These are phyloP conservation scores for Arothron firmamentum DNA, from an alignment of 2,113 vertebrate species.

Conservation along the genomic window DNA sequence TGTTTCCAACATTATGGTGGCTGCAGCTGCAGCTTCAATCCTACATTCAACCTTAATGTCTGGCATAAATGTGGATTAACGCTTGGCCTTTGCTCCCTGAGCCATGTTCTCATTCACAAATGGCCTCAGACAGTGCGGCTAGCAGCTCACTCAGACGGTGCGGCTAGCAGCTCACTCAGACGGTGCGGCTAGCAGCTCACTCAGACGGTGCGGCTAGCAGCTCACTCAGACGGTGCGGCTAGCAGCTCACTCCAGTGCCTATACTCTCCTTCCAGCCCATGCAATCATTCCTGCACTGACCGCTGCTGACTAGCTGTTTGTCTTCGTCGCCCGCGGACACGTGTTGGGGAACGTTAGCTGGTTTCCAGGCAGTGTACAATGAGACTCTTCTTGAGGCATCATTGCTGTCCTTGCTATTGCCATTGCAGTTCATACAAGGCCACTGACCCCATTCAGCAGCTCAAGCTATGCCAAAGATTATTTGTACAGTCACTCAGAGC, in stretches of 20 bases:
- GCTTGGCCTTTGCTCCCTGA: neutral
- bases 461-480: slow-evolving; percentile 35
- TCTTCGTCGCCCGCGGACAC: no score
- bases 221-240: no score
- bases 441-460: slow-evolving; percentile 38
- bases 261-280: no score
- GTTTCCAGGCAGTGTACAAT: neutral
- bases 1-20: neutral
- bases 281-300: neutral
- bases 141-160: no score
- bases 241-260: no score
- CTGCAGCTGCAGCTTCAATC: slow-evolving; percentile 6
- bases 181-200: no score
- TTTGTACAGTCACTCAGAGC: slow-evolving; percentile 48
- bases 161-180: no score
- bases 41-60: neutral
- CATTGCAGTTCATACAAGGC: slow-evolving; percentile 44
- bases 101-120: no score
- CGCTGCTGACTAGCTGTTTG: no score
- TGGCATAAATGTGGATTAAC: neutral
- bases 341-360: neutral
- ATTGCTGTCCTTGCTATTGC: slow-evolving; percentile 6
- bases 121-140: no score
- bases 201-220: no score
- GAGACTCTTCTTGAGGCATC: slow-evolving; percentile 1